Evolutionary conservation across 2,113 vertebrate species (phyloP), one percentile per base, ranked within the genome.

Genomic region (Odocoileus virginianus): DNA sequence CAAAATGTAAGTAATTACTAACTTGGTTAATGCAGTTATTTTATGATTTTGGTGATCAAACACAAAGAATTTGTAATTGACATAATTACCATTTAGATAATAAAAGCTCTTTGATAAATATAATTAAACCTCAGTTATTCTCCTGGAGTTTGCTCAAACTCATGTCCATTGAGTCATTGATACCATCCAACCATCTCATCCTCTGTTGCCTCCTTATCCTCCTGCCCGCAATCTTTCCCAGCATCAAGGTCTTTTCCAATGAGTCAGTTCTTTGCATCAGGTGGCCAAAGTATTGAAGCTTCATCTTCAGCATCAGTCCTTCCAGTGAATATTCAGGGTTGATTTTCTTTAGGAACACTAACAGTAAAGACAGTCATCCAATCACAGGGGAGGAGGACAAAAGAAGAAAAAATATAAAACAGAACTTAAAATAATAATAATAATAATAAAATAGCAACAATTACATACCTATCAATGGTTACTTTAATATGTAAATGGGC

Each of bases 1-100:
- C 21, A 92, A 94, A 97, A 95, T 84, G 6, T 61, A 96, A 93
- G 58, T 82, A 94, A 95, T 21, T 47, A 74, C 40, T 90, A 94
- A 64, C 21, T 36, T 61, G 3, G 58, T 81, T 90, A 93, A 76
- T 40, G 25, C 9, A 86, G 30, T 40, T 90, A 92, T 40, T 95
- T 92, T 61, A 55, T 7, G 2, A 85, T 76, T 92, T 84, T 21
- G 25, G 57, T 54, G 17, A 93, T 61, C 8, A 71, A 50, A 96
- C 81, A 89, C 74, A 33, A 83, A 78, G 3, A 87, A 93, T 55
- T 5, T 92, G 3, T 58, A 36, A 82, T 28, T 17, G 13, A 52
- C 27, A 7, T 30, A 89, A 67, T 81, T 79, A 79, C 23, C 6
- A 82, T 64, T 57, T 85, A 89, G 47, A 89, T 25, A 89, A 58